Base-by-base conservation (phyloP, 1,140 invertebrate species). In the Lasaia peninsularis region DNA sequence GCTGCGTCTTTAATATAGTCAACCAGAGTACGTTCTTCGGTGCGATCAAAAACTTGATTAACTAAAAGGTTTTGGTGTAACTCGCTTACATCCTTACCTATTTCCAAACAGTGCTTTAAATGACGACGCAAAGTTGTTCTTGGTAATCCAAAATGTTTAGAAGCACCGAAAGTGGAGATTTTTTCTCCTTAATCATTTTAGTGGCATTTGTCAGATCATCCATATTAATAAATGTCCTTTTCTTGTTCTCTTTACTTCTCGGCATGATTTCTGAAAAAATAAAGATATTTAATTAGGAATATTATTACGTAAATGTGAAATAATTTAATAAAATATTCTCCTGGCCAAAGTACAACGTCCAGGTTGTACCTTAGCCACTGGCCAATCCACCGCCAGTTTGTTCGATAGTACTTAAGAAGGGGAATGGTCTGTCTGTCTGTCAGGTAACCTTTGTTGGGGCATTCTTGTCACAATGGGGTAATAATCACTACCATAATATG, bases 241-340 rank as follows among this genome's bases (percentile, higher is more conserved):
- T 35, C 33, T 35, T 35, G 10, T 35, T 35, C 33, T 35, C 33
- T 35, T 35, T 35, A 35, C 33, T 35, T n/a, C 33, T 35, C 33
- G 33, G 33, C 11, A 35, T 35, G 33, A 35, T 35, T 35, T 35
- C 33, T 35, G 33, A 35, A 35, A 35, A n/a, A 35, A 35, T 35
- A 35, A 35, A 35, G 33, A 35, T 35, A 35, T 35, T 35, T 35
- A 4, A 35, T 35, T 35, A 35, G 33, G 33, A 35, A 63, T 67
- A 63, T 60, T 62, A 57, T 52, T 52, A 57, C 54, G 54, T 53
- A 33, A 62, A 37, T 62, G 60, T 62, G 60, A 62, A 62, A 62
- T 11, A 49, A 49, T 49, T 49, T 62, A 61, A 61, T 52, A 55
- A 54, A 61, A 56, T 56, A 62, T 62, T 56, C 54, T 57, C 49